Evolutionary conservation across 2,888 invertebrate genomes (phyloP), one percentile per base, ranked within the genome.

Genomic region (Hemithea aestivaria): DNA sequence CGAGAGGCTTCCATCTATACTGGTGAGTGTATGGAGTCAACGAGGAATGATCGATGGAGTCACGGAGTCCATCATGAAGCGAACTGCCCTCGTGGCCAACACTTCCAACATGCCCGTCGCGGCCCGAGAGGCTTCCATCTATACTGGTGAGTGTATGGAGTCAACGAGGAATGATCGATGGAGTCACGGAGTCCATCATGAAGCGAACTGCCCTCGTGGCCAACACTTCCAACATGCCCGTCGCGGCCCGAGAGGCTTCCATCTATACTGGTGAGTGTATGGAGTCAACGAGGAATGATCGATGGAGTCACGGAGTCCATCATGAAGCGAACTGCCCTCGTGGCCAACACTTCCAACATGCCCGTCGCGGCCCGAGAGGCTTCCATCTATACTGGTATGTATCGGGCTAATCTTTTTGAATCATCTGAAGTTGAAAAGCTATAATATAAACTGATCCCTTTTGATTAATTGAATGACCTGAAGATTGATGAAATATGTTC

Each of bases 71-170:
- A 99, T 99, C 87, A 99, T 99, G 99, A 99, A 98, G 89, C 94
- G 99, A 83, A 99, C 99, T 1, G 96, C 98, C 22, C 90, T 99
- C 43, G 99, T 99, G 9, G 99, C 99, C 66, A 99, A 99, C 88
- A 99, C 99, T 20, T 99, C 99, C 52, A 99, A 99, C 95, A 99
- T 99, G 99, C 99, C 99, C 73, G 99, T 99, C 50, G 99, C 99
- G 66, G 99, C 99, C 81, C 94, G 99, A 84, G 99, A 99, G 88
- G 99, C 99, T 45, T 99, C 99, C 75, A 99, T 99, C 79, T 99
- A 99, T 84, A 99, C 99, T 46, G 97, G 97, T 89, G 45, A 45
- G 45, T 42, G 5, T 7, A 23, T 8, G n/a, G 3, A 3, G n/a
- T n/a, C n/a, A n/a, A n/a, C n/a, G n/a, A n/a, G n/a, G n/a, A n/a